Base-by-base conservation (phyloP, 2,888 invertebrate species). In the Acleris emargana region DNA sequence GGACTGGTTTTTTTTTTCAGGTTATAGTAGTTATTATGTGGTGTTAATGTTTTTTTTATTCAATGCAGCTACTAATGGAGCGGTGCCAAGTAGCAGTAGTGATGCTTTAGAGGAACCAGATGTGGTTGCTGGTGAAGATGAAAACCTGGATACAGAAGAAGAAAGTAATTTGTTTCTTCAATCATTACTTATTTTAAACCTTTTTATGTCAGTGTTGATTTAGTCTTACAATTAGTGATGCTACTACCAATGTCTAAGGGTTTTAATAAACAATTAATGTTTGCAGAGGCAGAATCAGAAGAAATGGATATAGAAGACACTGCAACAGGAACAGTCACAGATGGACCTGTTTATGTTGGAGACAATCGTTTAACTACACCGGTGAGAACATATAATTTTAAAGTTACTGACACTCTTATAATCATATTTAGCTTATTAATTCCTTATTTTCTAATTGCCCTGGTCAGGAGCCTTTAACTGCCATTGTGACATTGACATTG, bases 361-460 rank as follows among this genome's bases (percentile, higher is more conserved):
- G 93, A 93, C 71, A 93, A 93, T 71, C 93, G 93, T 66, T 77
- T 93, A 49, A 91, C 93, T 47, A 93, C 93, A 64, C 93, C 93
- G 58, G 93, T 93, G 78, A 86, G 86, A 73, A 63, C 50, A 42
- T 25, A 16, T 53, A 22, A 28, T 38, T 13, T 38, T 13, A 13
- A 1, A 28, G 13, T 38, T 38, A 38, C 11, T 38, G 38, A 38
- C 13, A 38, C 38, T 9, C 3, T 28, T 28, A 9, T 28, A 28
- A 28, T 28, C 28, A 28, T 28, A 32, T 32, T 9, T 0, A 32
- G 7, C 9, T 32, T 7, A 32, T 5, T 25, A 25, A 25, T 25
- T 25, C 25, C 25, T 25, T 25, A 25, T 25, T 5, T 25, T 20
- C 2, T 20, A 20, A 20, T 20, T 20, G 20, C 20, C 20, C 20